Evolutionary conservation across 2,888 invertebrate genomes (phyloP).

Genomic region (Cerceris ruficornis): DNA sequence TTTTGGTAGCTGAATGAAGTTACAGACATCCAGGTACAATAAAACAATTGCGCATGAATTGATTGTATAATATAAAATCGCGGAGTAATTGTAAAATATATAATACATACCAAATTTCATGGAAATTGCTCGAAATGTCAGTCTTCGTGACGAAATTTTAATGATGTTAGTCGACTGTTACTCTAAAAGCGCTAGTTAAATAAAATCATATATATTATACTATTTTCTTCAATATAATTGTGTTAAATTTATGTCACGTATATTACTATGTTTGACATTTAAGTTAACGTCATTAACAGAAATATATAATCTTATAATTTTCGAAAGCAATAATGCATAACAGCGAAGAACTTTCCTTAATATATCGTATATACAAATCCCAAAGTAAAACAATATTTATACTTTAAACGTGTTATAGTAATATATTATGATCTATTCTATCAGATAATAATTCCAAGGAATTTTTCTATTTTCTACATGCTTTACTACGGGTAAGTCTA

Average conservation of each 20-base stretch:
- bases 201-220: slow-evolving; percentile 23
- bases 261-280: background rate
- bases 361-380: slow-evolving; percentile 20
- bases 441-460: slow-evolving; percentile 18
- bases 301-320: slow-evolving; percentile 29
- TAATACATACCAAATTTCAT: slow-evolving; percentile 20
- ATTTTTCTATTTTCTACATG: slow-evolving; percentile 28
- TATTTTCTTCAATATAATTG: slow-evolving; percentile 12
- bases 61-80: slow-evolving; percentile 8
- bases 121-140: slow-evolving; percentile 58
- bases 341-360: background rate
- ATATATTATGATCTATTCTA: slow-evolving; percentile 29
- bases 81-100: slow-evolving; percentile 15
- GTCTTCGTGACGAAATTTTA: slow-evolving; percentile 30
- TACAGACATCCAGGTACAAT: slow-evolving; percentile 9
- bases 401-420: slow-evolving; percentile 6
- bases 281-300: slow-evolving; percentile 30
- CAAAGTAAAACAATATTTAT: slow-evolving; percentile 27
- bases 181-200: slow-evolving; percentile 15
- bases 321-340: background rate
- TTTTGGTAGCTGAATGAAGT: slow-evolving; percentile 14
- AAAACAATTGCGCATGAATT: slow-evolving; percentile 21
- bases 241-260: slow-evolving; percentile 4
- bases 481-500: slow-evolving; percentile 33
- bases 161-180: slow-evolving; percentile 23